phyloP scores from a whole-genome alignment of 1,140 invertebrate genomes.

The Trinorchestia longiramus region DNA sequence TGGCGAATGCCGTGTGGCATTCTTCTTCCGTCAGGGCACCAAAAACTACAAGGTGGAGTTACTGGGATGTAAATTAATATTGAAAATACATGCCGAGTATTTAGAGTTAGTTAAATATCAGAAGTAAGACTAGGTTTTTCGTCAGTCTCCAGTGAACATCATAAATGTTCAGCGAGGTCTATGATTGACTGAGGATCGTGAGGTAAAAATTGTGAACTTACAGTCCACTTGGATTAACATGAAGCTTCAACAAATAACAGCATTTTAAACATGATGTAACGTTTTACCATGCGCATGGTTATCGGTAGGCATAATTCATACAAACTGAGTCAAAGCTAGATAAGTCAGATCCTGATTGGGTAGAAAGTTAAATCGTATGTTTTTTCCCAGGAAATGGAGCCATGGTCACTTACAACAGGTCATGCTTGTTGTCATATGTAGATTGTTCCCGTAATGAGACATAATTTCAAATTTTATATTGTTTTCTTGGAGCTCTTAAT shows the following conservation, averaged over 20 bases:
- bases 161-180: neutral
- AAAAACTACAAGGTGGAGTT: neutral
- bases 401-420: neutral
- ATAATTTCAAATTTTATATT: neutral
- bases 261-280: neutral
- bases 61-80: neutral
- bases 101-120: neutral
- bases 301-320: neutral
- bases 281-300: neutral
- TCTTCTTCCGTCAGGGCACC: constrained; percentile 53
- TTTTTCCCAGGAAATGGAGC: neutral
- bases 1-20: constrained; percentile 59
- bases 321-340: neutral
- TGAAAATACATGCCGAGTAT: neutral
- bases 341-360: neutral
- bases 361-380: neutral
- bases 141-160: neutral
- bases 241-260: neutral
- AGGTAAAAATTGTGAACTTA: neutral
- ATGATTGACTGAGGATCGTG: neutral
- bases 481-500: neutral
- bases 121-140: neutral
- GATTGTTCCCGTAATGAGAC: neutral
- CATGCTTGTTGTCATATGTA: neutral
- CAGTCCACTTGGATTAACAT: neutral